These are phyloP conservation scores for Mermis nigrescens DNA, from an alignment of 2,888 invertebrate species.

Conservation along the genomic window DNA sequence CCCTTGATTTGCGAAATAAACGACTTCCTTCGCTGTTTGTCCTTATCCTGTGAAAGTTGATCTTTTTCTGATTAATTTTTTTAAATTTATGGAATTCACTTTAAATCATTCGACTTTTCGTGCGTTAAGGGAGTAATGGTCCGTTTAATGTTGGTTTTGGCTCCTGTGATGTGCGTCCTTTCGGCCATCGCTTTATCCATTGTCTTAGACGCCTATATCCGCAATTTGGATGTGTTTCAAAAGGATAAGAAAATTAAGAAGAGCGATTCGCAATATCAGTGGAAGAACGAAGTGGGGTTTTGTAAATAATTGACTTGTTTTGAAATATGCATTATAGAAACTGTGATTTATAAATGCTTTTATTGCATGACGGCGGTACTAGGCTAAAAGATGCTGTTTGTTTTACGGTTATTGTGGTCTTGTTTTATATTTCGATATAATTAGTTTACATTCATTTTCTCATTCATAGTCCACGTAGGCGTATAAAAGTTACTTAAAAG, in stretches of 20 bases:
- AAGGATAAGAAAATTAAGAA: slow-evolving; percentile 19
- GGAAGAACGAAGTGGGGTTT: slow-evolving; percentile 52
- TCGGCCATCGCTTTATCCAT: slow-evolving; percentile 85
- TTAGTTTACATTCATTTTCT: too few relatives aligned
- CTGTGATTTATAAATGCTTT: too few relatives aligned
- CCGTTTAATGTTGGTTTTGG: slow-evolving; percentile 85
- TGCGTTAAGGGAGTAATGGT: slow-evolving; percentile 99
- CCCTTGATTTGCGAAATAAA: too few relatives aligned
- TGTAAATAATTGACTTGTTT: too few relatives aligned
- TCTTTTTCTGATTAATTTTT: slow-evolving; percentile 8
- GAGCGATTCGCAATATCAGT: slow-evolving; percentile 45
- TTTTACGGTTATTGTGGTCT: too few relatives aligned
- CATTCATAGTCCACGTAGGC: too few relatives aligned
- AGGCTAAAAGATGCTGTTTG: too few relatives aligned
- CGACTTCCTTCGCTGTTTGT: not conserved
- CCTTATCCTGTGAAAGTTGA: too few relatives aligned
- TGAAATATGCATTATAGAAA: too few relatives aligned
- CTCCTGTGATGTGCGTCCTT: slow-evolving; percentile 92
- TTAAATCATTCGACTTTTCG: slow-evolving; percentile 16
- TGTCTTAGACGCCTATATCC: slow-evolving; percentile 61
- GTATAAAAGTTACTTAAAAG: too few relatives aligned
- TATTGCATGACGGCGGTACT: too few relatives aligned
- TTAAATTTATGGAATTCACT: not conserved
- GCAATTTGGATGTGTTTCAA: slow-evolving; percentile 44
- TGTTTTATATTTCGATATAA: too few relatives aligned